A percentile compares a stretch with the other conserved stretches of the same genome.
phyloP scores from a whole-genome alignment of 2,797 vertebrate species.

The Hyperoplus lanceolatus region DNA sequence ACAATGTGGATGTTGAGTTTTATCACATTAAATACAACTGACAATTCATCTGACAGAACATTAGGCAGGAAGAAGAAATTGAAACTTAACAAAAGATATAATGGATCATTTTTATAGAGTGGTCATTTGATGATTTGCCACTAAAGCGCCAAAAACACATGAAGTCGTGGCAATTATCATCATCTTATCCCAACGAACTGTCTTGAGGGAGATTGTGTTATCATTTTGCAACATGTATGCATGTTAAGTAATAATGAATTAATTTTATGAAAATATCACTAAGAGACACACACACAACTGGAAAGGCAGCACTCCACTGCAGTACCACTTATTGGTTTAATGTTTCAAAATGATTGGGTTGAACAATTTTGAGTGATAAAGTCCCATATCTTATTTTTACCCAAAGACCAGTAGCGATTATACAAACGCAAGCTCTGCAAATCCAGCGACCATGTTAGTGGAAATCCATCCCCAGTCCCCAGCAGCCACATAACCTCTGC shows the following conservation, averaged over 20 bases:
- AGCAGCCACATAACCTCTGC: slow-evolving; percentile 24
- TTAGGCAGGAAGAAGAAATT: neutral
- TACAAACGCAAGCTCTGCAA: slow-evolving; percentile 3
- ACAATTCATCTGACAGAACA: neutral
- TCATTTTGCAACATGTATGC: neutral
- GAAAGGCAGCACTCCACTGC: neutral
- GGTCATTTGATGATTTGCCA: neutral
- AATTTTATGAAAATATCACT: neutral
- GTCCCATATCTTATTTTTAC: neutral
- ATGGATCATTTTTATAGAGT: neutral
- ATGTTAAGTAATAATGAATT: slow-evolving; percentile 2
- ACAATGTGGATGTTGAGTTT: neutral
- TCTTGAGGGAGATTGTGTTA: neutral
- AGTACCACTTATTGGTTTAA: neutral
- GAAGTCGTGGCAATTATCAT: neutral
- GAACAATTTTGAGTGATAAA: neutral
- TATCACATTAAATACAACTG: neutral
- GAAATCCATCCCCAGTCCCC: slow-evolving; percentile 20
- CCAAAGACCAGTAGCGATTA: neutral
- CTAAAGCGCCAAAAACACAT: neutral
- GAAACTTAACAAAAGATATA: neutral
- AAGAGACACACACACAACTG: neutral
- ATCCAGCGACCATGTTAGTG: slow-evolving; percentile 11
- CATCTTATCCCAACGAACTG: neutral
- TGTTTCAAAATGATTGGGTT: neutral